phyloP scores from a whole-genome alignment of 1,140 invertebrate species.

The Cyclargus thomasi region DNA sequence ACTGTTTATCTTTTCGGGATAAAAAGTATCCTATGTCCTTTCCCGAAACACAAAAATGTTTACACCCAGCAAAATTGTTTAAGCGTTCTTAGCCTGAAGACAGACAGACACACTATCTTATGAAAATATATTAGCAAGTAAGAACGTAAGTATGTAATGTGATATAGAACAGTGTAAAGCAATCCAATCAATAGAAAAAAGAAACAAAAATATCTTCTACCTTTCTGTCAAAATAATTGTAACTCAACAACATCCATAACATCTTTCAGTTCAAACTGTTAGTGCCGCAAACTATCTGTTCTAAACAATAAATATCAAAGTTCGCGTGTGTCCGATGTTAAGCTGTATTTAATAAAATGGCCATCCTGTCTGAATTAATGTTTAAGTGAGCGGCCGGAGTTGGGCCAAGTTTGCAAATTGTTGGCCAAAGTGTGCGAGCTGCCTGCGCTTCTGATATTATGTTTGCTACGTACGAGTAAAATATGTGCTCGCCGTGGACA shows the following conservation, averaged over 20 bases:
- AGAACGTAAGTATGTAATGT: no score
- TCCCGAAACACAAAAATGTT: no score
- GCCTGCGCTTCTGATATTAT: slow-evolving; percentile 7
- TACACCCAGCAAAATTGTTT: no score
- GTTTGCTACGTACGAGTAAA: slow-evolving; percentile 8
- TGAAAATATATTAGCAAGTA: no score
- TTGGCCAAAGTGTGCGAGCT: slow-evolving; percentile 6
- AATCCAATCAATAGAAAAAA: no score
- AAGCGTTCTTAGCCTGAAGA: no score
- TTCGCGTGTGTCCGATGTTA: slow-evolving; percentile 5
- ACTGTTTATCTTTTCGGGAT: no score
- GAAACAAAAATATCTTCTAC: no score
- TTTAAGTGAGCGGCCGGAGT: slow-evolving; percentile 9
- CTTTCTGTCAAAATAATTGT: background rate
- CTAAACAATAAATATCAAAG: slow-evolving; percentile 5
- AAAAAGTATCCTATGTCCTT: no score
- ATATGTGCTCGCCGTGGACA: background rate
- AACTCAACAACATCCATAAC: background rate
- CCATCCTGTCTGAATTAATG: slow-evolving; percentile 8
- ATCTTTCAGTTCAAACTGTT: background rate
- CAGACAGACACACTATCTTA: no score
- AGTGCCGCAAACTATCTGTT: background rate
- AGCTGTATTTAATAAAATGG: slow-evolving; percentile 15
- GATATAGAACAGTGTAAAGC: no score
- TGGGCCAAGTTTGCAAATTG: slow-evolving; percentile 13